Base-by-base conservation (phyloP, 2,888 invertebrate species). In the Globia sparganii region DNA sequence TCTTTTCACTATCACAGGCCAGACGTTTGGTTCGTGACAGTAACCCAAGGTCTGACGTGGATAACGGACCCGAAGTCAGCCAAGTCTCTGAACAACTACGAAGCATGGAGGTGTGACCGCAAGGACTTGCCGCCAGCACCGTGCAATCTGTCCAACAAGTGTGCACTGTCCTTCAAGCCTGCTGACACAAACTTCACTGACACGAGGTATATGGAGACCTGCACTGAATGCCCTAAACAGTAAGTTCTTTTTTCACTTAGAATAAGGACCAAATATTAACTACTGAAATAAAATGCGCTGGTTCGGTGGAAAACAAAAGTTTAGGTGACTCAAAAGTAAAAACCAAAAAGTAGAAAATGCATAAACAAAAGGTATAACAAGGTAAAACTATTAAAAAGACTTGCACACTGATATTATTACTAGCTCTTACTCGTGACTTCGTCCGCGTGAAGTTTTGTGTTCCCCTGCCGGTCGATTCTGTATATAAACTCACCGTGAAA, bases 21-120 rank as follows among this genome's bases (percentile, higher is more conserved):
- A 72, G 99, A 99, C 92, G 98, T 99, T 15, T 98, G 98, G 97
- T 98, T 98, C 90, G 98, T 99, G 49, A 99, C 99, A 6, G 97
- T 98, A 49, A 99, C 99, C 0, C 99, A 99, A 96, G 98, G 98
- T n/a, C 94, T 99, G 77, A 98, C 98, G 61, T 99, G 99, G 98
- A 98, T 99, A 93, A 98, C 99, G 0, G 99, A 99, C 89, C 99
- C 99, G 0, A 98, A 98, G 90, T 97, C 98, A 1, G 92, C 97
- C 5, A 98, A 97, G 86, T 95, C 97, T 18, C 93, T 99, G 56
- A 96, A 93, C 88, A 97, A 97, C 90, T 98, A 97, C 90, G 99
- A 99, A 77, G 97, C 98, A 0, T 99, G 99, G 99, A 97, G 97
- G 67, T 99, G 99, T 91, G 97, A 97, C 87, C 98, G 97, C 90